A percentile compares a stretch with the other conserved stretches of the same genome.
Evolutionary conservation across 23 tunicate species (phyloP).

Genomic region (Trididemnum clinides): DNA sequence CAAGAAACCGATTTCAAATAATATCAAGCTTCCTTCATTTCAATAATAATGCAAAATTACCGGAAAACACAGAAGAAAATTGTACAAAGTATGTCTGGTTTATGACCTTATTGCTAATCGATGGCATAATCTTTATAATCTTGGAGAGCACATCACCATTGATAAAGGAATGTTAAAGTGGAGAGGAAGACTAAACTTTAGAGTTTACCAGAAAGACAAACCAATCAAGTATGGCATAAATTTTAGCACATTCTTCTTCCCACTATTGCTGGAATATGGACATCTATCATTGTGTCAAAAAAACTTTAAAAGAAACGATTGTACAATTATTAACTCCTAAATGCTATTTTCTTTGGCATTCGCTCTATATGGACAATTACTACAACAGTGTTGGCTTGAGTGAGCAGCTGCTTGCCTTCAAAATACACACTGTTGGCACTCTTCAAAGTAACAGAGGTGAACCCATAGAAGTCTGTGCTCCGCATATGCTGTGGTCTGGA

Average conservation of each 20-base stretch:
- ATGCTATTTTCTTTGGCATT: conserved; percentile 12
- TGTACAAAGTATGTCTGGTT: conserved; percentile 12
- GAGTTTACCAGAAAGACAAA: conserved; percentile 31
- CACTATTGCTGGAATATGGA: conserved; percentile 37
- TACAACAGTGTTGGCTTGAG: conserved; percentile 34
- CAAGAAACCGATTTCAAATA: not conserved
- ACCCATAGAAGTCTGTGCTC: conserved; percentile 4
- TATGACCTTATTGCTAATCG: not conserved
- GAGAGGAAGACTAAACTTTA: conserved; percentile 29
- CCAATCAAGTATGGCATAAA: conserved; percentile 37
- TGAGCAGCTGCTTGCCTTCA: not conserved
- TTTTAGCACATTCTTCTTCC: conserved; percentile 27
- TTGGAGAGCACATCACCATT: conserved; percentile 45
- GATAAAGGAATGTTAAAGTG: conserved; percentile 44
- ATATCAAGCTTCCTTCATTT: not conserved
- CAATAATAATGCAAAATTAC: not conserved
- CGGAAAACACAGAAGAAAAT: too few species aligned
- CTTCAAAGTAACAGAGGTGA: conserved; percentile 8
- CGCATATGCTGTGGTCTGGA: not conserved
- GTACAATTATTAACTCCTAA: not conserved
- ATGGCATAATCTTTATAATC: conserved; percentile 15
- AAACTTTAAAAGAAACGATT: conserved; percentile 19
- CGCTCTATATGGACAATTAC: conserved; percentile 22
- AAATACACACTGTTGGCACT: conserved; percentile 19
- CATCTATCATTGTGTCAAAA: conserved; percentile 12